phyloP scores from a whole-genome alignment of 2,797 vertebrate species.

The Rhynchotus rufescens region DNA sequence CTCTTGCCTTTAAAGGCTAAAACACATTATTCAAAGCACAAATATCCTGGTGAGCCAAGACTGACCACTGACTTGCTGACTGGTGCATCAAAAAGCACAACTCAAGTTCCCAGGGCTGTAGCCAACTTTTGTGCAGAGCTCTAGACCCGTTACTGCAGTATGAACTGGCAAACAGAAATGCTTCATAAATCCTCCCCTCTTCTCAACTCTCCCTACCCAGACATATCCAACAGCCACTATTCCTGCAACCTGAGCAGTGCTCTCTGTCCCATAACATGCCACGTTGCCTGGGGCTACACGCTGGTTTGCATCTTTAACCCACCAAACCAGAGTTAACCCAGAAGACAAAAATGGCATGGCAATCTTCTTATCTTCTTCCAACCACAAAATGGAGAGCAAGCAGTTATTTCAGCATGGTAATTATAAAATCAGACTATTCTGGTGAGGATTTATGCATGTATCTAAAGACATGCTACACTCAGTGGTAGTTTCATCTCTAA shows the following conservation, averaged over 20 bases:
- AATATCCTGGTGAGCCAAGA: not conserved
- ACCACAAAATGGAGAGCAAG: not conserved
- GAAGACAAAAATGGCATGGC: not conserved
- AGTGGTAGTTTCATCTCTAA: not conserved
- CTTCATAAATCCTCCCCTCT: not conserved
- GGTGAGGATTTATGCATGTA: not conserved
- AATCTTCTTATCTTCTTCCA: not conserved
- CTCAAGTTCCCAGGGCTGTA: not conserved
- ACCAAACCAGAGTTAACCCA: no score
- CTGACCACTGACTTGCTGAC: not conserved
- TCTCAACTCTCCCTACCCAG: not conserved
- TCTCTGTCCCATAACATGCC: not conserved
- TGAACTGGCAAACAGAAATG: not conserved
- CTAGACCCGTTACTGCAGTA: not conserved
- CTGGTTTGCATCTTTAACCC: no score
- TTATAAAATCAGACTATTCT: not conserved
- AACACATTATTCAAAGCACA: not conserved
- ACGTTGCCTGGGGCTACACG: no score
- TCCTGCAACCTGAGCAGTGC: not conserved
- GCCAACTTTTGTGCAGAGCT: not conserved
- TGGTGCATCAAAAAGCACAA: not conserved
- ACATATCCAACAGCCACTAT: not conserved
- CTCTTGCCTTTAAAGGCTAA: not conserved
- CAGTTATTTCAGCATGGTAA: not conserved
- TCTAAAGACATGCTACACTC: not conserved